These are phyloP conservation scores for Lasioglossum morio DNA, from an alignment of 2,888 invertebrate species.

Conservation along the genomic window DNA sequence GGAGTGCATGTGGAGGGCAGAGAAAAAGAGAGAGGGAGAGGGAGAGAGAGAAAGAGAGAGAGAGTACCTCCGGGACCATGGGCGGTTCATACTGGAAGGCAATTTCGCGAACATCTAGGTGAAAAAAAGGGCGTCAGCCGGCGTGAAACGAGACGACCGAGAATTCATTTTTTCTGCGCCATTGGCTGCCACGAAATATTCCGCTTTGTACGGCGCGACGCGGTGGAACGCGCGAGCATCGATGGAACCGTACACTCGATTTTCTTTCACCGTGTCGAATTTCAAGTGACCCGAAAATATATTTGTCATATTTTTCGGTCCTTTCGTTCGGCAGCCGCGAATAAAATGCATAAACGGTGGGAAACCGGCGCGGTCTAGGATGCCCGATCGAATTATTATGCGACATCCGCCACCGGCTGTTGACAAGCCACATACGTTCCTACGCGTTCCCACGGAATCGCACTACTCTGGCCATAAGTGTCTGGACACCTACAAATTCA, in stretches of 20 bases:
- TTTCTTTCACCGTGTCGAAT: not conserved
- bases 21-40: not conserved
- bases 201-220: not conserved
- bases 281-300: slow-evolving; percentile 1
- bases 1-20: not conserved
- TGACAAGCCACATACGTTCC: not conserved
- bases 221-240: not conserved
- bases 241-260: not conserved
- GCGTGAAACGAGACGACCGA: slow-evolving; percentile 58
- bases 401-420: not conserved
- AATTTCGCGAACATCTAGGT: slow-evolving; percentile 55
- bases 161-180: slow-evolving; percentile 50
- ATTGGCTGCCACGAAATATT: slow-evolving; percentile 43
- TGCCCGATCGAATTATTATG: not conserved
- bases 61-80: slow-evolving; percentile 43
- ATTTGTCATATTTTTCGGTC: not conserved
- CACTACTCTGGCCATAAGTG: not conserved
- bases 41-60: not conserved
- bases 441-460: not conserved
- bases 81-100: slow-evolving; percentile 46
- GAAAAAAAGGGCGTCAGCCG: slow-evolving; percentile 44
- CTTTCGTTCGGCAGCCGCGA: not conserved
- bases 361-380: not conserved
- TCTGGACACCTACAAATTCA: not conserved
- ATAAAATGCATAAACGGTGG: not conserved